Conservation (phyloP, 2,113 vertebrate species). For the Epinephelus fuscoguttatus region DNA sequence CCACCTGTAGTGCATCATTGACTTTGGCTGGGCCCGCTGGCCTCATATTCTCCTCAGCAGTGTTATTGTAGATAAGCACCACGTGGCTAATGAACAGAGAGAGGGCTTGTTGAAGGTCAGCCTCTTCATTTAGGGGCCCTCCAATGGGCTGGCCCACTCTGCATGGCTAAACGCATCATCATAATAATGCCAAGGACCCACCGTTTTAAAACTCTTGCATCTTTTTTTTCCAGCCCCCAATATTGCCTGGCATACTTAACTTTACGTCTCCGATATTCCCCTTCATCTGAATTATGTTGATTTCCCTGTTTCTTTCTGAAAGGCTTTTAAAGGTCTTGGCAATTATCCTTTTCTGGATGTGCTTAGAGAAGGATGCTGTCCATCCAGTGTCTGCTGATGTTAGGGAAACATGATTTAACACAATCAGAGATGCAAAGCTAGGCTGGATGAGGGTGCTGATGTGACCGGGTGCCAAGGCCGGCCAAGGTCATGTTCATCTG, state of each 20-base stretch:
- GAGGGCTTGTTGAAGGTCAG: constrained; percentile 85
- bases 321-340: constrained; percentile 84
- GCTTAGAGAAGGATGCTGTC: constrained; percentile 75
- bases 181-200: constrained; percentile 77
- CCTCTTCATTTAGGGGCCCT: constrained; percentile 84
- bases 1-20: constrained; percentile 73
- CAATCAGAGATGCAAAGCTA: constrained; percentile 84
- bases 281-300: constrained; percentile 82
- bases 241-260: constrained; percentile 67
- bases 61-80: constrained; percentile 81
- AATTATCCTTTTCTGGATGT: constrained; percentile 80
- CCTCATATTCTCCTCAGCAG: constrained; percentile 72
- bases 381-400: constrained; percentile 80
- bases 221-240: constrained; percentile 43
- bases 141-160: constrained; percentile 80
- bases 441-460: constrained; percentile 72
- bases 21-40: constrained; percentile 57
- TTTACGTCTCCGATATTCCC: constrained; percentile 68
- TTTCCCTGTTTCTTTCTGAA: constrained; percentile 78
- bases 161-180: constrained; percentile 83
- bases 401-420: constrained; percentile 81
- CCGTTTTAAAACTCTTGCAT: constrained; percentile 68
- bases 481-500: constrained; percentile 82
- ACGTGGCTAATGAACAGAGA: constrained; percentile 84
- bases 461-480: constrained; percentile 77